Base-by-base conservation (phyloP, 2,113 vertebrate species). In the Rhineura floridana region DNA sequence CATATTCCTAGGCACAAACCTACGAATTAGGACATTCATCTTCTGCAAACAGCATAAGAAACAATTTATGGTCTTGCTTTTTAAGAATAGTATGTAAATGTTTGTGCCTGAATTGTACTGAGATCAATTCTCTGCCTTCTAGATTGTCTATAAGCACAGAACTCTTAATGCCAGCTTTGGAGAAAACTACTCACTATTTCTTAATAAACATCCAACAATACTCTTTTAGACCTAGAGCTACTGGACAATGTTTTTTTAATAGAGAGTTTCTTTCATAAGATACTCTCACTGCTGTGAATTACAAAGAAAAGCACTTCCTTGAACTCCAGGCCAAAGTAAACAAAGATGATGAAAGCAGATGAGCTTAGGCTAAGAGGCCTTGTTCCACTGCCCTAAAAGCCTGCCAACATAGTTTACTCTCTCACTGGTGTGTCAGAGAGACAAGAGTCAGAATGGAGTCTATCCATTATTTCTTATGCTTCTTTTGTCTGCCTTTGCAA, bases 41-140 rank as follows among this genome's bases (percentile, higher is more conserved):
- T 89, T 93, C 52, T 50, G 36, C 89, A 33, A 28, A 65, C 48
- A 80, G 50, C 52, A 65, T 82, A 48, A 81, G 86, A 86, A 89
- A 48, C 65, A 67, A 83, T 88, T n/a, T 81, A 65, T 59, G 50
- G n/a, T 44, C 19, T 76, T 82, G 55, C n/a, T 48, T 75, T 62
- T 62, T 72, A 44, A 44, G 62, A 87, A 87, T 8, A 62, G 52
- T 67, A 52, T 55, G 48, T 59, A 28, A 44, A 78, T 59, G 83
- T 89, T 92, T 91, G 87, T 63, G 78, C 89, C 85, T 89, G 39
- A 82, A 93, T 93, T 77, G 91, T 80, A 83, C 23, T 83, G 81
- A 91, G 89, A 94, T 90, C 65, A 89, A 88, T 90, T 88, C 62
- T 82, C 28, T 70, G 82, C 83, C 85, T 76, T 80, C 69, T 91